These are phyloP conservation scores for Callyntrura sp. DNA, from an alignment of 2,888 invertebrate species.

Conservation along the genomic window DNA sequence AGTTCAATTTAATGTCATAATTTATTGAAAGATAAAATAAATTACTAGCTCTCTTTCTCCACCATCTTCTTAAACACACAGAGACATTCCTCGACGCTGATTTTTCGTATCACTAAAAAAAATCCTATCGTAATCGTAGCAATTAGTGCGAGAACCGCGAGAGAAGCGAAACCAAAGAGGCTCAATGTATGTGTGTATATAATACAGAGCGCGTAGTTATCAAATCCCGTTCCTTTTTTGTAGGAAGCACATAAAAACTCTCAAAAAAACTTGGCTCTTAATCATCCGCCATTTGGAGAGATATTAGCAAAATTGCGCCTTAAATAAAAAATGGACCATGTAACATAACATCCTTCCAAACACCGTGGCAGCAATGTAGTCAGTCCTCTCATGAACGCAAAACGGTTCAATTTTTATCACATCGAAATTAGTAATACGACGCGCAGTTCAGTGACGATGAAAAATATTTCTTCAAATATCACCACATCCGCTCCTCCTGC, in stretches of 20 bases:
- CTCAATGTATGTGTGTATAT: not conserved
- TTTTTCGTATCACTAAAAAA: conserved; percentile 22
- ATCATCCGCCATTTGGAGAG: conserved; percentile 12
- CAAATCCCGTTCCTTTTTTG: not conserved
- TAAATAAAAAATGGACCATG: conserved; percentile 37
- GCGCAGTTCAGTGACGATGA: conserved; percentile 28
- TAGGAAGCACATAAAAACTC: conserved; percentile 8
- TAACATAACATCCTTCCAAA: conserved; percentile 17
- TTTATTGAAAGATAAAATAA: conserved; percentile 46
- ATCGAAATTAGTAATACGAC: not conserved
- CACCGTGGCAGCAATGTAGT: not conserved
- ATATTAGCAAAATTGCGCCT: conserved; percentile 32
- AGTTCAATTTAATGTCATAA: conserved; percentile 55
- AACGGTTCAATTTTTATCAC: conserved; percentile 36
- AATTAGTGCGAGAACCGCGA: not conserved
- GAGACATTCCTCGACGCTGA: not conserved
- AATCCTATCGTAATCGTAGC: conserved; percentile 8
- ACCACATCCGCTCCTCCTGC: conserved; percentile 59
- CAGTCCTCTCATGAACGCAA: not conserved
- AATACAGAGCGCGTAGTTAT: conserved; percentile 13
- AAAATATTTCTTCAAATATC: not conserved
- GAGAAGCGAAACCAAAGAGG: not conserved
- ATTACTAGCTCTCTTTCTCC: conserved; percentile 19
- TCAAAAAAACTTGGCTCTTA: conserved; percentile 2
- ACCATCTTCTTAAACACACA: conserved; percentile 26